Base-by-base conservation (phyloP, 2,113 vertebrate species). In the Arvicanthis niloticus region DNA sequence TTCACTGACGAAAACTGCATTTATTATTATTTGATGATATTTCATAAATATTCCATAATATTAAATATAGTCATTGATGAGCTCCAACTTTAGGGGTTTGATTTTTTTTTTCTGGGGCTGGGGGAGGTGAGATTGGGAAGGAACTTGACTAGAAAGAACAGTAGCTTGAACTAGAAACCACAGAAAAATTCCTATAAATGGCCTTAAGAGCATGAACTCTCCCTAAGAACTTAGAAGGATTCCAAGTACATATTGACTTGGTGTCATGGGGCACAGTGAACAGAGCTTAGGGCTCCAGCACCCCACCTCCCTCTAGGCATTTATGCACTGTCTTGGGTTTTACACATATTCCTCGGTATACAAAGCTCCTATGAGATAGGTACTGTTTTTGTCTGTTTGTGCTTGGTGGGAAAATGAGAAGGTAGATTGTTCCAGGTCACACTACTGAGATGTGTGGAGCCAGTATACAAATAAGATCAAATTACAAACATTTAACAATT, bases 291-390 rank as follows among this genome's bases (percentile, higher is more conserved):
- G 73, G 45, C 31, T 68, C 51, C 56, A 67, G 37, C 15, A 65
- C 51, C 29, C 22, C 29, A 10, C 48, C 51, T 51, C 51, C 8
- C 11, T 45, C 11, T 40, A 45, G 31, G 17, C 17, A 37, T 31
- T 21, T 37, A 60, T 96, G 82, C 91, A 26, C 8, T 80, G 81
- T 91, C 48, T 92, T 91, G 21, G 91, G 56, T 65, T 93, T 94
- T 88, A 31, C 1, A 37, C 26, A 40, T 29, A 91, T 89, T 24
- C 75, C 37, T 58, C 91, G 16, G 51, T 95, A 60, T 95, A 56
- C 16, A 86, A 82, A 82, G 21, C 40, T 17, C 78, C 17, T 37
- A 12, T 77, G 24, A 89, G 75, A 37, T 89, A 75, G 67, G 40
- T 34, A 19, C 56, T 75, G 19, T 76, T 89, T 62, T 88, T 89